A percentile compares a stretch with the other conserved stretches of the same genome.
Conservation (phyloP, 2,888 invertebrate species). For the Tolmerus cingulatus region DNA sequence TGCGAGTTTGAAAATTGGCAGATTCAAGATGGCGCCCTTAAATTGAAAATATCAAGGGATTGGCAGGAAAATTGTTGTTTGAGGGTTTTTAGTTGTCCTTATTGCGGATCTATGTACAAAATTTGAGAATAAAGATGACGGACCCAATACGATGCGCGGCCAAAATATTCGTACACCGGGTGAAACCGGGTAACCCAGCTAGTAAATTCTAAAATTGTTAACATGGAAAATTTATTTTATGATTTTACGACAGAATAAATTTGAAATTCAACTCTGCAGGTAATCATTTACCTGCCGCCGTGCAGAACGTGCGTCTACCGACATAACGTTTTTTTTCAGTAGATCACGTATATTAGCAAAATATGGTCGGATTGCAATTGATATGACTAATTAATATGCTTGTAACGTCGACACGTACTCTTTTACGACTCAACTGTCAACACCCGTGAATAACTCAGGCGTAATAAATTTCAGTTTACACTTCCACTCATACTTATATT, state of each 20-base stretch:
- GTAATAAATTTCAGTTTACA: neutral
- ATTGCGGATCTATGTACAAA: too few relatives aligned
- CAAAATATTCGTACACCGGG: too few relatives aligned
- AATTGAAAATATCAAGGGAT: too few relatives aligned
- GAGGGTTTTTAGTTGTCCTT: too few relatives aligned
- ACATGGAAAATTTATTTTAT: neutral
- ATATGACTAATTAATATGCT: neutral
- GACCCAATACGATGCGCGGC: too few relatives aligned
- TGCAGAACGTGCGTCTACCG: neutral
- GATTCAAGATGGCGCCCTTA: too few relatives aligned
- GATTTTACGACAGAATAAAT: neutral
- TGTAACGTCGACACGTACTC: neutral
- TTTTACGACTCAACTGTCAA: neutral
- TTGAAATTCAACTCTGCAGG: neutral
- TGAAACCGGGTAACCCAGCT: too few relatives aligned
- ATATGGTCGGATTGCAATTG: neutral
- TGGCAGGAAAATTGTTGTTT: too few relatives aligned
- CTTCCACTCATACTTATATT: too few relatives aligned
- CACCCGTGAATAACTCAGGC: neutral
- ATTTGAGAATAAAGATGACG: too few relatives aligned
- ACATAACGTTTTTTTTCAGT: neutral
- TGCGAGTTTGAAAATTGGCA: too few relatives aligned
- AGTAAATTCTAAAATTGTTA: neutral
- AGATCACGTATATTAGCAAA: neutral
- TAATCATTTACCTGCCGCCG: neutral